phyloP scores from a whole-genome alignment of 2,797 vertebrate species.

The Hylomyscus alleni region DNA sequence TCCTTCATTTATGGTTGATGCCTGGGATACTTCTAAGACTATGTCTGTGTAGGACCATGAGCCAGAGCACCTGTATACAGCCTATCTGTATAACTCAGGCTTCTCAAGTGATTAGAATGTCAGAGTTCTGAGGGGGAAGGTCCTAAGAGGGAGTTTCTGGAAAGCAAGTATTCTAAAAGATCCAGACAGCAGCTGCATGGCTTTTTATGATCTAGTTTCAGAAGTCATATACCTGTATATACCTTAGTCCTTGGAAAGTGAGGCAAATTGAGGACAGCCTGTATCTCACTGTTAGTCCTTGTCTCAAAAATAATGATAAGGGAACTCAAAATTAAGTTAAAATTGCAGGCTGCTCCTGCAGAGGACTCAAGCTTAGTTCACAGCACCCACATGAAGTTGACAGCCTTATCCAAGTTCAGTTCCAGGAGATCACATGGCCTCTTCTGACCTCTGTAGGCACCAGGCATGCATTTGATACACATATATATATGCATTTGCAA shows the following conservation, averaged over 20 bases:
- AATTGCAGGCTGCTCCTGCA: background rate
- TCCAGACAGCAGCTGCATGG: background rate
- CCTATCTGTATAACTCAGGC: background rate
- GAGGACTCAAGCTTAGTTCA: background rate
- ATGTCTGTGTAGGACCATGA: background rate
- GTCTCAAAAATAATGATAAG: background rate
- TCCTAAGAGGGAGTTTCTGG: slow-evolving; percentile 25
- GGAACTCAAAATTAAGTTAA: background rate
- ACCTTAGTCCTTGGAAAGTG: background rate
- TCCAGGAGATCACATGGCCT: background rate
- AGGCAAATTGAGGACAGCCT: background rate
- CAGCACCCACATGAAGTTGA: background rate
- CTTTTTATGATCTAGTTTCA: background rate
- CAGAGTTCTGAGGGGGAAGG: background rate
- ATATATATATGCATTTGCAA: background rate
- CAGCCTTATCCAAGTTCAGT: background rate
- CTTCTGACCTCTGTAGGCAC: background rate
- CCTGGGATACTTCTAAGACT: background rate
- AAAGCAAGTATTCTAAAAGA: slow-evolving; percentile 40
- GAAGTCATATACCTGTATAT: background rate
- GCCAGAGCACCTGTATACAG: background rate
- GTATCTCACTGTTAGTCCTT: background rate
- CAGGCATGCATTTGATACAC: background rate
- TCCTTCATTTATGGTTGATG: background rate
- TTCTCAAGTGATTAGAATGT: background rate